phyloP scores from a whole-genome alignment of 2,888 invertebrate genomes.

The Papilio gigon region DNA sequence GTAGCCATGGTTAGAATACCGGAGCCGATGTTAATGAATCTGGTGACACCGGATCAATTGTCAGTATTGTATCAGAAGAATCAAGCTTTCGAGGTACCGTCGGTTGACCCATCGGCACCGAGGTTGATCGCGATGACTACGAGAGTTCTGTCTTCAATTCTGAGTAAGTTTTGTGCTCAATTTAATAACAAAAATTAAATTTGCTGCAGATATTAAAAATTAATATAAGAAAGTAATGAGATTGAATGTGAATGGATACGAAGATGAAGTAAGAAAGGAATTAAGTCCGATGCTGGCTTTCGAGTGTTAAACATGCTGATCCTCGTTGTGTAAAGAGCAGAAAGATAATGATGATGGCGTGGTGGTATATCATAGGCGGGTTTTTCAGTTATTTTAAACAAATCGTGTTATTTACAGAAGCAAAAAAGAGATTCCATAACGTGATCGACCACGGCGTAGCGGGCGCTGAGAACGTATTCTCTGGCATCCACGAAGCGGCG shows the following conservation, averaged over 20 bases:
- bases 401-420: slow-evolving; percentile 27
- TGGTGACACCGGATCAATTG: slow-evolving; percentile 20
- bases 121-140: slow-evolving; percentile 23
- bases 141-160: slow-evolving; percentile 10
- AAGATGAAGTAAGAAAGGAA: neutral
- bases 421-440: slow-evolving; percentile 27
- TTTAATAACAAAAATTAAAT: no score
- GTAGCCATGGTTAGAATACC: slow-evolving; percentile 23
- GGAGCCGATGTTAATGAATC: neutral
- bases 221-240: neutral
- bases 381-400: no score
- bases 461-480: slow-evolving; percentile 20
- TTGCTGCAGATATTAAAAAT: neutral
- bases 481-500: slow-evolving; percentile 19
- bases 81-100: slow-evolving; percentile 19
- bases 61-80: slow-evolving; percentile 19
- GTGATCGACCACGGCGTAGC: slow-evolving; percentile 17
- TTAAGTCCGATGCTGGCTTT: neutral
- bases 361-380: no score
- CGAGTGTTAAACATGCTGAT: no score
- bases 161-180: slow-evolving; percentile 21
- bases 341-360: no score
- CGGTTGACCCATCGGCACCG: slow-evolving; percentile 13
- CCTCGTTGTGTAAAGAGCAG: no score
- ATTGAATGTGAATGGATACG: neutral